Base-by-base conservation (phyloP, 2,888 invertebrate genomes). In the Parelbella ahira region DNA sequence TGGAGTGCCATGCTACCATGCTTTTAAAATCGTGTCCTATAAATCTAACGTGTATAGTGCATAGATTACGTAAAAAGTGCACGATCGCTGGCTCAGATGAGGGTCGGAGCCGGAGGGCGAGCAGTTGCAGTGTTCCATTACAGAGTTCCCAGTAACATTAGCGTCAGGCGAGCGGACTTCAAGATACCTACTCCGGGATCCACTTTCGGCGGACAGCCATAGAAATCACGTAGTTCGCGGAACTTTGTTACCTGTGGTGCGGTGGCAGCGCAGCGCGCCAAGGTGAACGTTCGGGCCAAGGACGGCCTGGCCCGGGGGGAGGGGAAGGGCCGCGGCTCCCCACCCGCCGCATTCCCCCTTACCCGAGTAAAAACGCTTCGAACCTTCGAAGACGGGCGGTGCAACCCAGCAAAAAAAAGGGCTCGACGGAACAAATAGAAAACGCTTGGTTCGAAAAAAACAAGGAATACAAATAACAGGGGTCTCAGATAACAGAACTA, bases 241-340 rank as follows among this genome's bases (percentile, higher is more conserved):
- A 87, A 87, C 86, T 86, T 78, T 71, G 84, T 82, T 88, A 87
- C 88, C 86, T 84, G 86, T 79, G 82, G 74, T 80, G 79, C 74
- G 78, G 79, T 73, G 77, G 76, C 75, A 72, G 69, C 79, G 77
- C 78, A 75, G 74, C 82, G 75, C 66, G 76, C 83, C 83, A 88
- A 88, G 87, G 84, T 88, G 88, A 82, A 88, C 79, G 84, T 69
- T 81, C 86, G 81, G 80, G 82, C 84, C 84, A 84, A 86, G 84
- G 87, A 88, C 84, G 88, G 74, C 66, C 66, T 70, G 76, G 68
- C 68, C 65, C 72, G n/a, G 68, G 77, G 69, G 80, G 76, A 75
- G 75, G 72, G 75, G 70, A 71, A 70, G 68, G 64, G 66, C 67
- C 63, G 51, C 57, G 50, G 53, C 54, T 61, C 63, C 53, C 56